Base-by-base conservation (phyloP, 2,797 vertebrate species). In the Lophius americanus region DNA sequence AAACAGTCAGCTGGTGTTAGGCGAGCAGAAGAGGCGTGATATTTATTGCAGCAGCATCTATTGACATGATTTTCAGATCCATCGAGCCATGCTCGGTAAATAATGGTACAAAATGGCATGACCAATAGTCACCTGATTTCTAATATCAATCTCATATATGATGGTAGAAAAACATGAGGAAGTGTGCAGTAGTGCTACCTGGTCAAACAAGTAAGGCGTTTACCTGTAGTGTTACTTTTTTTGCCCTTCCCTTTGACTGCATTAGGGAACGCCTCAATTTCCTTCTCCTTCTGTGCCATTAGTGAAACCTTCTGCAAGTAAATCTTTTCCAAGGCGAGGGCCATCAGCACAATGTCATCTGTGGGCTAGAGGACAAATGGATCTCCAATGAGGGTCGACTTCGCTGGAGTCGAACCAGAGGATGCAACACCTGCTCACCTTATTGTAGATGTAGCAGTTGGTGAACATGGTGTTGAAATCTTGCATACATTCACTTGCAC, bases 401-500 rank as follows among this genome's bases (percentile, higher is more conserved):
- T 32, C 33, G 5, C 6, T 37, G 4, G 6, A 58, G 32, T 35
- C 2, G 0, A 13, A 41, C 2, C 2, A 38, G 41, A 1, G 1
- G 4, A 2, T 8, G 5, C 33, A 3, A 46, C 2, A 38, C 38
- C 32, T 11, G 37, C 71, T 78, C 66, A 98, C 98, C 97, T 99
- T 99, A 91, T 99, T 99, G 56, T 99, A 99, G 64, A 98, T 96
- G 85, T 99, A 99, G 87, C 98, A 99, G 73, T 99, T 99, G 79
- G 96, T 99, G 91, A 99, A 99, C 98, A 99, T 99, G 79, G 96
- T 98, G 91, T 99, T 98, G 93, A 99, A 97, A 86, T 99, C 98
- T 66, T 98, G 95, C 96, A 99, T 95, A 69, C 98, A 99, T 85
- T 99, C 98, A 53, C 93, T 96, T 0, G 97, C 96, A 36, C 96